Base-by-base conservation (phyloP, 23 tunicate genomes). In the Phallusia fumigata region DNA sequence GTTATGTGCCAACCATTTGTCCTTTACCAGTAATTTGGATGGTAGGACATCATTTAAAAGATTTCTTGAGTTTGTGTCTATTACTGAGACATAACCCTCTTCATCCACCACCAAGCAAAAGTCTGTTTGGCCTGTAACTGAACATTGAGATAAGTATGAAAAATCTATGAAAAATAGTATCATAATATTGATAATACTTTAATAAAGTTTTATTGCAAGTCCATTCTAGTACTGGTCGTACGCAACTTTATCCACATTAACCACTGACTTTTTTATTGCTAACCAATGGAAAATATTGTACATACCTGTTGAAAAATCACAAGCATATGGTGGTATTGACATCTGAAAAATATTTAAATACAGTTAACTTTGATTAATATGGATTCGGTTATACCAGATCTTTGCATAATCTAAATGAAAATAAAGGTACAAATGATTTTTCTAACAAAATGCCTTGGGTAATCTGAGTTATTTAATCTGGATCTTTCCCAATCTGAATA, bases 21-120 rank as follows among this genome's bases (percentile, higher is more conserved):
- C 52, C 18, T 36, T 47, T 40, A 40, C 5, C 47, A 10, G 47
- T 3, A 40, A 10, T 40, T 5, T 40, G 47, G 47, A 40, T 40
- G 47, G 47, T 24, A 82, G 45, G 53, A 31, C 52, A 73, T 34
- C 16, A 32, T 52, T 35, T 24, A 21, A 31, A 32, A 30, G 44
- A 79, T 51, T 31, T 32, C 53, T 36, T 19, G 81, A 13, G 35
- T 75, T 21, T 2, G 88, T 79, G 49, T 84, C 87, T 53, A 94
- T 73, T 2, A 94, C 35, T 12, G 90, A 80, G 28, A 89, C 80
- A 51, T 40, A 80, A 21, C 98, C 98, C 26, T 85, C 87, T 76
- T 94, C 98, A 86, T 94, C 98, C 16, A 89, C 88, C 11, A 86
- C 86, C 30, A 80, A 53, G 72, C 94, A 89, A 22, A 33, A 32